A percentile compares a stretch with the other conserved stretches of the same genome.
Conservation (phyloP, 1,140 invertebrate genomes). For the Pectinophora gossypiella region DNA sequence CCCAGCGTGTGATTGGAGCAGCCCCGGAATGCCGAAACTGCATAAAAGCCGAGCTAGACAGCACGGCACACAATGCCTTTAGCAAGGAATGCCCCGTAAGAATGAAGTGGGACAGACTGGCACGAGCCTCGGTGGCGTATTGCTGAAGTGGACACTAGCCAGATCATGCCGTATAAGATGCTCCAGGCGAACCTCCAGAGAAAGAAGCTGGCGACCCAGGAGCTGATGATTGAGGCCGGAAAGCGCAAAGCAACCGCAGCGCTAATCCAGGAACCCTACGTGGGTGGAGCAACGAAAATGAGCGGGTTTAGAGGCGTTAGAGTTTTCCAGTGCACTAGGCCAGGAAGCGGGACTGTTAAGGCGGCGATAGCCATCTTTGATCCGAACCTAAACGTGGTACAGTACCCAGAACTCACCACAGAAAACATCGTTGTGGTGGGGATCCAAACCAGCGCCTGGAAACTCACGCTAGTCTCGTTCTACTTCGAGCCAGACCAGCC, state of each 20-base stretch:
- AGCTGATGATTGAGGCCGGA: slow-evolving; percentile 3
- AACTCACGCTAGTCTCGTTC: not conserved
- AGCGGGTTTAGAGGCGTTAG: not conserved
- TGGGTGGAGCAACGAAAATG: not conserved
- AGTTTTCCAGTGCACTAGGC: slow-evolving; percentile 7
- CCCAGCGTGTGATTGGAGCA: not conserved
- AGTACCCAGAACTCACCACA: slow-evolving; percentile 7
- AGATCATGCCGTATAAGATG: not conserved
- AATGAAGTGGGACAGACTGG: slow-evolving; percentile 4
- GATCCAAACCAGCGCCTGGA: not conserved
- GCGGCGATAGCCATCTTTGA: slow-evolving; percentile 15
- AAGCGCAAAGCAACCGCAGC: not conserved
- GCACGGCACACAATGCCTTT: slow-evolving; percentile 9
- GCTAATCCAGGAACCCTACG: slow-evolving; percentile 15
- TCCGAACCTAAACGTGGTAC: not conserved
- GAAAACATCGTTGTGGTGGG: not conserved
- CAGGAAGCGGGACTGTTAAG: slow-evolving; percentile 3
- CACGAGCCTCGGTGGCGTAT: not conserved
- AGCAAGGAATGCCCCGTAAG: slow-evolving; percentile 3
- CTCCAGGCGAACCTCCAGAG: slow-evolving; percentile 13
- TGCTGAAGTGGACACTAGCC: not conserved
- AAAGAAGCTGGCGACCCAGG: slow-evolving; percentile 10
- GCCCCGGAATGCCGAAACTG: slow-evolving; percentile 13
- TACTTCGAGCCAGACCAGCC: slow-evolving; percentile 11
- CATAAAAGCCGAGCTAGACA: not conserved